These are phyloP conservation scores for Oasisia sp. DNA, from an alignment of 2,888 invertebrate species.

Conservation along the genomic window DNA sequence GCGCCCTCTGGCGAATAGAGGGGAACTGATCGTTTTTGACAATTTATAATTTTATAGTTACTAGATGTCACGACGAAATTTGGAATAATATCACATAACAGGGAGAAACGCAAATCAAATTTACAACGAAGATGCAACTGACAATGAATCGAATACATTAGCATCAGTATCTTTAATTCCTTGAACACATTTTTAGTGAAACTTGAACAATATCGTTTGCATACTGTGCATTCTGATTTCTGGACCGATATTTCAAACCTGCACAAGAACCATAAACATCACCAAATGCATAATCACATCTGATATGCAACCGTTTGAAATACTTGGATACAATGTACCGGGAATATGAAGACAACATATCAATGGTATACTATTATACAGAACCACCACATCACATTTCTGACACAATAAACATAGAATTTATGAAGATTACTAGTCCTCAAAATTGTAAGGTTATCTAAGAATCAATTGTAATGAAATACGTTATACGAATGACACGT, in stretches of 20 bases:
- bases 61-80: too few species aligned
- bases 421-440: not conserved
- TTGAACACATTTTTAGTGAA: not conserved
- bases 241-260: not conserved
- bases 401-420: not conserved
- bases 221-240: not conserved
- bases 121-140: not conserved
- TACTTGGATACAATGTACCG: too few species aligned
- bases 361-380: not conserved
- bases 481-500: not conserved
- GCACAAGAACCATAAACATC: not conserved
- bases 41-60: not conserved
- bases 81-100: too few species aligned
- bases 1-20: not conserved
- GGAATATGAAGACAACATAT: too few species aligned
- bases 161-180: not conserved
- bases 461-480: not conserved
- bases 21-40: not conserved
- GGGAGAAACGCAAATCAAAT: too few species aligned
- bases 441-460: not conserved
- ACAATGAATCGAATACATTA: not conserved
- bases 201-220: not conserved
- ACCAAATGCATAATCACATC: not conserved
- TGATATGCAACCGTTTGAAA: not conserved
- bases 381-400: not conserved